Evolutionary conservation across 1,140 invertebrate species (phyloP), one percentile per base, ranked within the genome.

Genomic region (Heliconius congener): DNA sequence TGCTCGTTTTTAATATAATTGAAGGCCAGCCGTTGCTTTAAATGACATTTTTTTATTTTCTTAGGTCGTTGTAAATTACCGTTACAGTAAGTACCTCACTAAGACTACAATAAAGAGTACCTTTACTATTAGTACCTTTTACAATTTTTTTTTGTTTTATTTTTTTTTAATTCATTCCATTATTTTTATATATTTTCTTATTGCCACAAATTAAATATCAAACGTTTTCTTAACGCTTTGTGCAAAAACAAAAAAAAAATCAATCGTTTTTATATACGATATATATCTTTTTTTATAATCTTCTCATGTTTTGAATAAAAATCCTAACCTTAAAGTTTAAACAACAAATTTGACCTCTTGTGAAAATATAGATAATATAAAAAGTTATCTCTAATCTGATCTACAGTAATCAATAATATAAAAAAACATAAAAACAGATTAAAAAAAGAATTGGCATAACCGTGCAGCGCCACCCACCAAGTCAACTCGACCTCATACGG

Each of bases 401-500:
- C 6, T 57, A 18, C 23, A 18, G n/a, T 57, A 23, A 60, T 27
- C 3, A 27, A 13, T 66, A 66, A 30, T 23, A 30, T 30, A 66
- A 30, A 16, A 13, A 66, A 30, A 66, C 2, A 27, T 0, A 30
- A 66, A 66, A 13, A 66, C 9, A 66, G 23, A 66, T 23, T 46
- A 11, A 66, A 66, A 30, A 27, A 66, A 6, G 3, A 1, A 66
- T 66, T 30, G 23, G 9, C 4, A 11, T 66, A 66, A 66, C 23
- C 60, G 23, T 30, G 4, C 27, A 66, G 60, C 55, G 55, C 60
- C 60, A 66, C 60, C 60, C 60, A 66, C 60, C 60, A n/a, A 30
- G 60, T 66, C 60, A n/a, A 30, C 13, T 66, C 60, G 60, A 66
- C 60, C 60, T 66, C 60, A 66, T 66, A 66, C 60, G 60, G 27